Evolutionary conservation across 2,113 vertebrate genomes (phyloP).

Genomic region (Lanius ludovicianus): DNA sequence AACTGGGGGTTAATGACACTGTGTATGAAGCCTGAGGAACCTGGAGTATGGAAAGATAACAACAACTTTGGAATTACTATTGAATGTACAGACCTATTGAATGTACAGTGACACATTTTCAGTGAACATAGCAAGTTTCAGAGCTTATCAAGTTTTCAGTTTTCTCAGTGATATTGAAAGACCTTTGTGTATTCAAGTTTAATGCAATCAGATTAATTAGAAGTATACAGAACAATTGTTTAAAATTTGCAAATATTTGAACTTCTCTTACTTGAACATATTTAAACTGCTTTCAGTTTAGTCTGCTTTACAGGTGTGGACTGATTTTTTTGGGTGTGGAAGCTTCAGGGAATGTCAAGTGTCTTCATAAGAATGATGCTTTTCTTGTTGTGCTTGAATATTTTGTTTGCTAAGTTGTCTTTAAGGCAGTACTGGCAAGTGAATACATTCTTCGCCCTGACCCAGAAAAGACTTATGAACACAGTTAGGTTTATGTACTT

Average conservation of each 20-base stretch:
- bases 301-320: conserved; percentile 55
- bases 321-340: conserved; percentile 50
- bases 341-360: conserved; percentile 53
- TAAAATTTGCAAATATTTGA: conserved; percentile 60
- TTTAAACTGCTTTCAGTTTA: conserved; percentile 26
- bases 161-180: neutral
- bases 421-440: conserved; percentile 29
- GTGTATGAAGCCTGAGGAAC: neutral
- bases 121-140: neutral
- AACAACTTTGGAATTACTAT: neutral
- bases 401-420: conserved; percentile 50
- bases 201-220: neutral
- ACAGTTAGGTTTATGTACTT: neutral
- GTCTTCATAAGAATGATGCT: conserved; percentile 30
- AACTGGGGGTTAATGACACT: neutral
- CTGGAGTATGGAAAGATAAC: neutral
- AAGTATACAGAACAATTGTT: neutral
- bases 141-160: neutral
- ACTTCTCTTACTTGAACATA: conserved; percentile 7
- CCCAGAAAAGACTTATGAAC: conserved; percentile 31
- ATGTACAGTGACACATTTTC: neutral
- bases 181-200: neutral
- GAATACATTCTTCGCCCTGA: conserved; percentile 40
- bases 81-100: neutral
- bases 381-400: conserved; percentile 54